A percentile compares a stretch with the other conserved stretches of the same genome.
These are phyloP conservation scores for Murina feae DNA, from an alignment of 2,113 vertebrate species.

Conservation along the genomic window DNA sequence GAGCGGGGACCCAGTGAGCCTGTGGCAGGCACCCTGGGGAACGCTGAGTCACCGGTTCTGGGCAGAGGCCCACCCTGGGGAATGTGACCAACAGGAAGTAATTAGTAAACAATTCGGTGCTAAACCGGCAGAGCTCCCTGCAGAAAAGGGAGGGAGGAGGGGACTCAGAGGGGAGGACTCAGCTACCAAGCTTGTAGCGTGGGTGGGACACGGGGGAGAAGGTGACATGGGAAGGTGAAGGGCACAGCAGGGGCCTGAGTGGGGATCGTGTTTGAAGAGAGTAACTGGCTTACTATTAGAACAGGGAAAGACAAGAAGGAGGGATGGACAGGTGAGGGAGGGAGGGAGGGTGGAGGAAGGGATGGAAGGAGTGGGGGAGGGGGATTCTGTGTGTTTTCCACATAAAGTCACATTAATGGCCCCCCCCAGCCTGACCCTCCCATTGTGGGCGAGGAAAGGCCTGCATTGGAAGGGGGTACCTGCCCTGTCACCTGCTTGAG, in stretches of 20 bases:
- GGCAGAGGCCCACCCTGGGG: neutral
- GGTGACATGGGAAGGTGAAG: neutral
- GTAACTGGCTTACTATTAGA: neutral
- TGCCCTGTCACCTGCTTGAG: neutral
- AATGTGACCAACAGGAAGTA: neutral
- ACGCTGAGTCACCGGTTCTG: fast-evolving
- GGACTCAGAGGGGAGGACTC: neutral
- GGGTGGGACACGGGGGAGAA: neutral
- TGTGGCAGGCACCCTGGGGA: fast-evolving
- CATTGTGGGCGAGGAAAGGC: fast-evolving
- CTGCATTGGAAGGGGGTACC: fast-evolving
- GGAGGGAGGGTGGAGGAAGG: too few species aligned
- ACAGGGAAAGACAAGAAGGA: neutral
- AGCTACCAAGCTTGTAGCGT: too few species aligned
- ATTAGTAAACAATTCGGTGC: neutral
- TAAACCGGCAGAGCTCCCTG: neutral
- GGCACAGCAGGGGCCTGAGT: neutral
- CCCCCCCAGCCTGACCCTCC: too few species aligned
- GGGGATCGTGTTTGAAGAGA: neutral
- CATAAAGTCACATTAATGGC: fast-evolving
- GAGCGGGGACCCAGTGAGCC: neutral
- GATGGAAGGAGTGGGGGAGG: fast-evolving
- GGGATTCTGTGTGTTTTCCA: neutral
- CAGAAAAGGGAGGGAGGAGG: neutral
- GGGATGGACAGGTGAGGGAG: fast-evolving